A percentile compares a stretch with the other conserved stretches of the same genome.
These are phyloP conservation scores for Drosophila murphyi DNA, from an alignment of 1,140 invertebrate species.

Conservation along the genomic window DNA sequence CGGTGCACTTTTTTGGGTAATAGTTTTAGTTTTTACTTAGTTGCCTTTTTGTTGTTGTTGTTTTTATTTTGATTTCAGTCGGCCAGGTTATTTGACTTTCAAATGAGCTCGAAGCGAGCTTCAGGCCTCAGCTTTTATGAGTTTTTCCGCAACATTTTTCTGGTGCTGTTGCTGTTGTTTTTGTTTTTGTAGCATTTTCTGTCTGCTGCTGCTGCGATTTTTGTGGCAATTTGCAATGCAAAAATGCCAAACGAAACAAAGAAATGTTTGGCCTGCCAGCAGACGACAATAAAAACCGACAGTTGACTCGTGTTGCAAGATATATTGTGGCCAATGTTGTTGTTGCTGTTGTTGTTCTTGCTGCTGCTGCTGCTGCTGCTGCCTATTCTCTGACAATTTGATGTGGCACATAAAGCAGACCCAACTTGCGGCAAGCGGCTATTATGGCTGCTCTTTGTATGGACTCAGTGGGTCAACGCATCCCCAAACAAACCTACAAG, in stretches of 20 bases:
- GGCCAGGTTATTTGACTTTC: slow-evolving; percentile 77
- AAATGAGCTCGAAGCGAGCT: slow-evolving; percentile 68
- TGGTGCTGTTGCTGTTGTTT: slow-evolving; percentile 49
- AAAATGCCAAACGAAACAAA: slow-evolving; percentile 78
- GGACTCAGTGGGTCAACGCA: slow-evolving; percentile 69
- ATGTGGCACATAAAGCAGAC: slow-evolving; percentile 61
- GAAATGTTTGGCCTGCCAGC: slow-evolving; percentile 70
- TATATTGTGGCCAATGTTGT: slow-evolving; percentile 70
- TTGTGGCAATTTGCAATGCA: slow-evolving; percentile 81
- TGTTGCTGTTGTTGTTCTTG: slow-evolving; percentile 30
- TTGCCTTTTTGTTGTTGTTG: slow-evolving; percentile 31
- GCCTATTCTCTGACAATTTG: slow-evolving; percentile 62
- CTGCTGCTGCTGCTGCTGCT: slow-evolving; percentile 24
- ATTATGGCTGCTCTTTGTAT: slow-evolving; percentile 24
- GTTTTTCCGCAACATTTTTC: slow-evolving; percentile 79
- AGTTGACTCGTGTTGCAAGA: slow-evolving; percentile 83
- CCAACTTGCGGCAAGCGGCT: slow-evolving; percentile 4
- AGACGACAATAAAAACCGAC: slow-evolving; percentile 82
- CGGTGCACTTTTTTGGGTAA: slow-evolving; percentile 65
- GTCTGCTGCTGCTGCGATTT: slow-evolving; percentile 69
- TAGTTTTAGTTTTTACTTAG: slow-evolving; percentile 56
- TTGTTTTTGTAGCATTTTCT: slow-evolving; percentile 77
- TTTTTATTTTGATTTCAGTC: slow-evolving; percentile 39
- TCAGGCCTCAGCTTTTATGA: slow-evolving; percentile 67
- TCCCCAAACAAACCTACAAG: slow-evolving; percentile 30